Conservation (phyloP, 2,888 invertebrate species). For the Erebia palarica region DNA sequence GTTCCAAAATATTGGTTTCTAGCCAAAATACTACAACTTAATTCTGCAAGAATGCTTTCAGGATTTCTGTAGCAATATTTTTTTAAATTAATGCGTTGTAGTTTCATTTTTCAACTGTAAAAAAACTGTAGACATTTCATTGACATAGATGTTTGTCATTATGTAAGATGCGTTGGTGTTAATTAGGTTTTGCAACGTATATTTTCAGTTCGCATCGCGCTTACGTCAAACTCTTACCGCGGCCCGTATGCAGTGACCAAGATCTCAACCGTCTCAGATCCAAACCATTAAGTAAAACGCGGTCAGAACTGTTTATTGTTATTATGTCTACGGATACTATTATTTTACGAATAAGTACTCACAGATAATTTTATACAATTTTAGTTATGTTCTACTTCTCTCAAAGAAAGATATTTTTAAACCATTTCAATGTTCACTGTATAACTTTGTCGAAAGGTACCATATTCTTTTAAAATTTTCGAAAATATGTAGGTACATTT, state of each 20-base stretch:
- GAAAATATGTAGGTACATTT: no score
- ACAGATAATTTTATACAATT: constrained; percentile 3
- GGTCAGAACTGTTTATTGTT: constrained; percentile 20
- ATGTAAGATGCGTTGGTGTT: constrained; percentile 58
- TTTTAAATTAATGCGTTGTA: neutral
- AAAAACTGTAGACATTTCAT: constrained; percentile 48
- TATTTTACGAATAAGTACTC: neutral
- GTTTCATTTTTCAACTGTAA: constrained; percentile 3
- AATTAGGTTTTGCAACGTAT: constrained; percentile 58
- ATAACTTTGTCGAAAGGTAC: neutral
- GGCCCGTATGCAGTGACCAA: constrained; percentile 32
- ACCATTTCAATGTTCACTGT: neutral
- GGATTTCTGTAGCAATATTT: no score
- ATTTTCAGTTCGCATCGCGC: constrained; percentile 42
- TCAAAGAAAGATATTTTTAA: neutral
- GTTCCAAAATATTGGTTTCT: no score
- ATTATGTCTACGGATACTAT: constrained; percentile 14
- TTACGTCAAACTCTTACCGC: constrained; percentile 41
- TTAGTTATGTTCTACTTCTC: neutral
- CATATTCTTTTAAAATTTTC: no score
- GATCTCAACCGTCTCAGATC: constrained; percentile 27
- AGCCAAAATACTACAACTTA: no score
- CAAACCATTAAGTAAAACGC: constrained; percentile 25
- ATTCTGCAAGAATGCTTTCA: no score
- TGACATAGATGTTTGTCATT: constrained; percentile 76